A percentile compares a stretch with the other conserved stretches of the same genome.
phyloP scores from a whole-genome alignment of 2,113 vertebrate genomes.

The Sorex araneus region DNA sequence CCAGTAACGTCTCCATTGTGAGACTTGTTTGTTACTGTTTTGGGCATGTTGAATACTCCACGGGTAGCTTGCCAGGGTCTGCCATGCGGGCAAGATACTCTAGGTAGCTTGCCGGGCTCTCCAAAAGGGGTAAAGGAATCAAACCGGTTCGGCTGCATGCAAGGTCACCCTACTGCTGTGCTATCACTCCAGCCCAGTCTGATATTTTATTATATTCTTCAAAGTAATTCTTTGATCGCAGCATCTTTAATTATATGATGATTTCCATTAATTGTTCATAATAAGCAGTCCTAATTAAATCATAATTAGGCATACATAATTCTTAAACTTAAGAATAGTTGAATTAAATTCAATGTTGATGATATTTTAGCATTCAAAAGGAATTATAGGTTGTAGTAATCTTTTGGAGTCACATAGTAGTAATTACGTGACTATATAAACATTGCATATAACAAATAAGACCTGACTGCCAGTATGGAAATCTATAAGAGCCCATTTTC shows the following conservation, averaged over 20 bases:
- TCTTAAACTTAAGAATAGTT: neutral
- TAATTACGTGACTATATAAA: neutral
- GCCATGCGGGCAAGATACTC: too few species aligned
- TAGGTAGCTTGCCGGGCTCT: too few species aligned
- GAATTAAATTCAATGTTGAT: neutral
- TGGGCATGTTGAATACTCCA: too few species aligned
- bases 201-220: neutral
- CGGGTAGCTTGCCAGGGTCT: too few species aligned
- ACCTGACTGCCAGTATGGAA: neutral
- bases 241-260: neutral
- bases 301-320: neutral
- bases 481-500: neutral
- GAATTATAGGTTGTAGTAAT: neutral
- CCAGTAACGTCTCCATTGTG: too few species aligned
- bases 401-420: neutral
- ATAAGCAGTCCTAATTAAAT: neutral
- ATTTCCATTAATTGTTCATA: neutral
- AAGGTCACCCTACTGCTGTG: too few species aligned
- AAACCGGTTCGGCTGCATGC: too few species aligned
- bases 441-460: neutral
- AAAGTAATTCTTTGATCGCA: neutral
- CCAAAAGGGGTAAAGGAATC: too few species aligned
- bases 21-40: too few species aligned
- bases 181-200: too few species aligned
- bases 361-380: neutral